phyloP scores from a whole-genome alignment of 2,113 vertebrate species.

The Scartelaos histophorus region DNA sequence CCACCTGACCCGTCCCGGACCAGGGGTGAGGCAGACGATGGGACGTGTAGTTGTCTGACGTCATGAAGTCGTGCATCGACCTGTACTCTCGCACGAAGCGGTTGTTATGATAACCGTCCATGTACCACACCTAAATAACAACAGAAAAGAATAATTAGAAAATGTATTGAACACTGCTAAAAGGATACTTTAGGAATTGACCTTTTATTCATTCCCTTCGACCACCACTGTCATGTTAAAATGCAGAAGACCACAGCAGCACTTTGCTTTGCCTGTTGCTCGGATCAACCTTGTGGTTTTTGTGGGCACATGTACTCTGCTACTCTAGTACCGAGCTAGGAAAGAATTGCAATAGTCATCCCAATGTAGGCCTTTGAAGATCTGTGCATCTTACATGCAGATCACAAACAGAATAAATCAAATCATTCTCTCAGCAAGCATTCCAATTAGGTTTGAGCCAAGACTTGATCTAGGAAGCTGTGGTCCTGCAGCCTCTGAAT shows the following conservation, averaged over 20 bases:
- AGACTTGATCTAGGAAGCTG: conserved; percentile 32
- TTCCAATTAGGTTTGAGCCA: conserved; percentile 48
- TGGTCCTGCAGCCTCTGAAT: conserved; percentile 40
- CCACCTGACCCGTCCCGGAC: conserved; percentile 97
- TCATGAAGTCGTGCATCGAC: conserved; percentile 95
- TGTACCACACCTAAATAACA: conserved; percentile 93
- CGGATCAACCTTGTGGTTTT: background rate
- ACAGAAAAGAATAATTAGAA: background rate
- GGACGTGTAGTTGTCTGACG: conserved; percentile 95
- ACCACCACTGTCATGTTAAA: background rate
- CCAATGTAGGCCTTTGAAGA: conserved; percentile 1
- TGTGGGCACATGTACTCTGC: background rate
- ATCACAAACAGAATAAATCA: conserved; percentile 43
- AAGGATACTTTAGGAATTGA: background rate
- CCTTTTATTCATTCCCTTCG: background rate
- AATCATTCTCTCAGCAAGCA: conserved; percentile 49
- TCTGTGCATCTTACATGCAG: conserved; percentile 11
- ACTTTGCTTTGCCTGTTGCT: background rate
- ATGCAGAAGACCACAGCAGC: background rate
- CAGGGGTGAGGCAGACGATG: conserved; percentile 97
- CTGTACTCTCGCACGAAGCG: conserved; percentile 96
- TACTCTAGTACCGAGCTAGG: background rate
- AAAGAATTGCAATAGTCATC: conserved; percentile 5
- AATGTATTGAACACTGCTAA: background rate
- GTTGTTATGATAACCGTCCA: conserved; percentile 99